phyloP scores from a whole-genome alignment of 2,797 vertebrate species.

The Gymnocypris eckloni region DNA sequence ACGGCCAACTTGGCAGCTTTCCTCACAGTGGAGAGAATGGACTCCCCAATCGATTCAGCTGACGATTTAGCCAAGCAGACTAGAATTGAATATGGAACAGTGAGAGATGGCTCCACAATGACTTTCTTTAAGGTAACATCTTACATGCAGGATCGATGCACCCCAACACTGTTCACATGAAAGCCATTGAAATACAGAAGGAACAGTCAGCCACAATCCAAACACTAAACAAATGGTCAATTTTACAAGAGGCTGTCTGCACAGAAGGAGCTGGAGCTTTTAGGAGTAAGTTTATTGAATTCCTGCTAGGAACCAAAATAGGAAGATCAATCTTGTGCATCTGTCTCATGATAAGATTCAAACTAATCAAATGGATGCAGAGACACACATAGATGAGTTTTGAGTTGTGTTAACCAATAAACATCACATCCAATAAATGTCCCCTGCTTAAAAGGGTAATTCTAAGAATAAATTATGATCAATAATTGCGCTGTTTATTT shows the following conservation, averaged over 20 bases:
- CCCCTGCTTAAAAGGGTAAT: not conserved
- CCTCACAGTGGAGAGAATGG: constrained; percentile 97
- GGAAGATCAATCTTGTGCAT: constrained; percentile 16
- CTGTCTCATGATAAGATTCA: constrained; percentile 29
- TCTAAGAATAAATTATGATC: not conserved
- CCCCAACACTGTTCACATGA: not conserved
- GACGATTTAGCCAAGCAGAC: constrained; percentile 98
- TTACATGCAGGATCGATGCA: constrained; percentile 8
- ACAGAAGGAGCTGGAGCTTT: constrained; percentile 11
- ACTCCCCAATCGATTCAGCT: constrained; percentile 94
- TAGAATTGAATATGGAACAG: constrained; percentile 94
- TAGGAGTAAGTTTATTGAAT: constrained; percentile 32
- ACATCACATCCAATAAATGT: constrained; percentile 21
- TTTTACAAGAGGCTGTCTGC: constrained; percentile 19
- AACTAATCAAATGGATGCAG: constrained; percentile 23
- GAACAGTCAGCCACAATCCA: not conserved
- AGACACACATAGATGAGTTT: constrained; percentile 22
- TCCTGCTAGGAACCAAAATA: constrained; percentile 10
- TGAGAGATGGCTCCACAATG: constrained; percentile 96
- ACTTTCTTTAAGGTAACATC: constrained; percentile 95
- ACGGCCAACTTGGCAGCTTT: constrained; percentile 98
- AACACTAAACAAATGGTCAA: constrained; percentile 22
- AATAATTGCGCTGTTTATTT: not conserved
- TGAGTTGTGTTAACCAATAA: not conserved
- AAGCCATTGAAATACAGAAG: constrained; percentile 27